Percentiles rank a stretch among this genome's conserved stretches.
Evolutionary conservation across 2,888 invertebrate species (phyloP).

Genomic region (Oithona nana): DNA sequence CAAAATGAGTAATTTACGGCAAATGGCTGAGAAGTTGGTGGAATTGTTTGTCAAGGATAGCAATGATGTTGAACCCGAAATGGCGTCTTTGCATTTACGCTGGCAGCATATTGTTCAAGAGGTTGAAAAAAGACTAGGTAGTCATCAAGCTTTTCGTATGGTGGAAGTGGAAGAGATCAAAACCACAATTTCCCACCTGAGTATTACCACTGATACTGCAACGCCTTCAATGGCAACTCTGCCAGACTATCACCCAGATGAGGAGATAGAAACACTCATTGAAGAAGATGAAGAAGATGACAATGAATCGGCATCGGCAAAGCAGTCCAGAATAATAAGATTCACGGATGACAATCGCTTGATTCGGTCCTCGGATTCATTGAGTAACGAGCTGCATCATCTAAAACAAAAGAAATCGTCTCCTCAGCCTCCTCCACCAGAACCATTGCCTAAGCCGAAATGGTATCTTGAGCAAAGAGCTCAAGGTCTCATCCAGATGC

Average conservation of each 20-base stretch:
- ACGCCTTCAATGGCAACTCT: background rate
- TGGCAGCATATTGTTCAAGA: conserved; percentile 1
- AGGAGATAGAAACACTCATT: conserved; percentile 1
- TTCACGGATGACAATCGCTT: background rate
- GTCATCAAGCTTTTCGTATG: conserved; percentile 17
- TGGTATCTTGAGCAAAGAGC: background rate
- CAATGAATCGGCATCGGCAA: background rate
- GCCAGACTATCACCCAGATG: background rate
- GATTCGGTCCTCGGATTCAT: background rate
- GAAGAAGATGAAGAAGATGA: background rate
- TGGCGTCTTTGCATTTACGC: conserved; percentile 1
- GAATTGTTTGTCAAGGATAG: background rate
- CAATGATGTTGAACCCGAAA: conserved; percentile 20
- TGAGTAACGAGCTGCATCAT: background rate
- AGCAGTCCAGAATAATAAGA: background rate
- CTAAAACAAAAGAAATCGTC: background rate
- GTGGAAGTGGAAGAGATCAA: conserved; percentile 20
- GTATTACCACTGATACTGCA: background rate
- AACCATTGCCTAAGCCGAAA: background rate
- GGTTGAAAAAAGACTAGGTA: background rate
- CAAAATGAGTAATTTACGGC: background rate
- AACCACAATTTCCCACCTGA: conserved; percentile 19
- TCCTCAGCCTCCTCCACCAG: no score
- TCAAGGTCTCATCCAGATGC: background rate
- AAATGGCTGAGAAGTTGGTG: conserved; percentile 8